phyloP scores from a whole-genome alignment of 1,140 invertebrate species.

The Anoplolepis gracilipes region DNA sequence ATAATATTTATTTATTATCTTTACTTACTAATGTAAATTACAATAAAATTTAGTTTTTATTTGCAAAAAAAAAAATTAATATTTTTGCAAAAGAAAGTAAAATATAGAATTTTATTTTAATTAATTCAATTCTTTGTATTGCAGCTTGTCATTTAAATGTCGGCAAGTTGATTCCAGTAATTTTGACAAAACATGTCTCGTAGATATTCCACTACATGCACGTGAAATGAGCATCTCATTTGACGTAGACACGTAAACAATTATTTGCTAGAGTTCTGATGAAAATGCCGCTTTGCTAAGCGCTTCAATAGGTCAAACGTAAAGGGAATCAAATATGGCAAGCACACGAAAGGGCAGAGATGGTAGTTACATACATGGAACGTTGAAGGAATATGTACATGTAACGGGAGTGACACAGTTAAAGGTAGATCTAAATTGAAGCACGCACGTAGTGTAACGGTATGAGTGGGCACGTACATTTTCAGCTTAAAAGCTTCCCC shows the following conservation, averaged over 20 bases:
- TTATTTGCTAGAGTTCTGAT: constrained; percentile 52
- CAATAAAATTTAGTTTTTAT: not conserved
- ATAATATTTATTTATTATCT: not conserved
- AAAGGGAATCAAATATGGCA: constrained; percentile 57
- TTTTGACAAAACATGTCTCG: constrained; percentile 19
- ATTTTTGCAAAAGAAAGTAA: not conserved
- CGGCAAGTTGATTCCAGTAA: not conserved
- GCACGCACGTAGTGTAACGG: not conserved
- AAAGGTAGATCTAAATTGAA: constrained; percentile 59
- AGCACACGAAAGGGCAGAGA: constrained; percentile 49
- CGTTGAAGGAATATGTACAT: constrained; percentile 25
- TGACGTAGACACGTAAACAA: constrained; percentile 54
- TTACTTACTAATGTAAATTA: not conserved
- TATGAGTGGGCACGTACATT: constrained; percentile 11
- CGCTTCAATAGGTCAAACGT: constrained; percentile 58
- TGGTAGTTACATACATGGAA: constrained; percentile 13
- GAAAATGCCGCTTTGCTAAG: constrained; percentile 40
- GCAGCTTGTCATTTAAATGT: not conserved
- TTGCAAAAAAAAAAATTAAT: not conserved
- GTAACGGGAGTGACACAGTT: constrained; percentile 51
- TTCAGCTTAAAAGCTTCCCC: constrained; percentile 33
- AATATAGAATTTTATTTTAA: constrained; percentile 4
- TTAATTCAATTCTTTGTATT: not conserved
- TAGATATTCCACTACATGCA: not conserved
- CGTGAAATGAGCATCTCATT: constrained; percentile 48